Base-by-base conservation (phyloP, 2,797 vertebrate genomes). In the Sebastes alutus region DNA sequence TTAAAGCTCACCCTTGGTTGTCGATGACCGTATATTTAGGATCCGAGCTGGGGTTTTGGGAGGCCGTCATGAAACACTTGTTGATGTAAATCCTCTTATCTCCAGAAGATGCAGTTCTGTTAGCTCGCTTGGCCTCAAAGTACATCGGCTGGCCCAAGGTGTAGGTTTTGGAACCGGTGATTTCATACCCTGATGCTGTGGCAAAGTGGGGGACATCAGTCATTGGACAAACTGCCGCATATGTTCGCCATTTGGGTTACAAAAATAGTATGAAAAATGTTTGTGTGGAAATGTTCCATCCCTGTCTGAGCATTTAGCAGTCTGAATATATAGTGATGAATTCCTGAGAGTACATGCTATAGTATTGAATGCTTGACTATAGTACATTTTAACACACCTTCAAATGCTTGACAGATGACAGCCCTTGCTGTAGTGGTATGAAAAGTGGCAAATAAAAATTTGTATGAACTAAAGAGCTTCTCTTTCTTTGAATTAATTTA, bases 1-100 rank as follows among this genome's bases (percentile, higher is more conserved):
- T 3, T 1, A 18, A 7, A n/a, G 14, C 49, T 87, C 90, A 96
- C 95, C 95, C 95, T 32, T 86, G 66, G 72, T 96, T 95, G 33
- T 91, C 88, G 6, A 96, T 71, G 5, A 96, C 77, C 0, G 18
- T 59, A 59, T 92, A 89, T 85, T 82, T 87, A 2, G 79, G 82
- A 18, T 1, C 62, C 1, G 90, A 84, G 6, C 10, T 33, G 7
- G 82, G 75, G 59, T 85, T 11, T 20, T 9, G 38, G 18, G 72
- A 77, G 0, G 85, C 7, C 0, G 94, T 93, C 56, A 95, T 72
- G 16, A 84, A 94, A 79, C 96, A 96, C 32, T 89, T 82, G 80
- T 91, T 91, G 16, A 96, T 67, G 67, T 95, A 96, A 0, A 93
- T 4, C 22, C 92, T 87, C 33, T 66, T 12, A 16, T n/a, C 11